Evolutionary conservation across 2,113 vertebrate species (phyloP).

Genomic region (Macroglossus sobrinus): DNA sequence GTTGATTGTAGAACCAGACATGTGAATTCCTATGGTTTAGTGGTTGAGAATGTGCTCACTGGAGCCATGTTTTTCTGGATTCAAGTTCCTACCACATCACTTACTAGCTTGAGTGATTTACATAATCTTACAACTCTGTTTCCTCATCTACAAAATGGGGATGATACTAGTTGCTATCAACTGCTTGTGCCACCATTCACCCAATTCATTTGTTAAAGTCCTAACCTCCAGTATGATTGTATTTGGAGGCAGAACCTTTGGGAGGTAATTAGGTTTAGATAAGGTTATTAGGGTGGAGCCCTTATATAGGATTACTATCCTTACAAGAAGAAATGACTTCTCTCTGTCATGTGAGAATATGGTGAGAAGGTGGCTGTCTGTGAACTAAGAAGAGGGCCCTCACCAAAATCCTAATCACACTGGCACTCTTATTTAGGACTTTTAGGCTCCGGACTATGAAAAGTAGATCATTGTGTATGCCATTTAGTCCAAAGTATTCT

Average conservation of each 20-base stretch:
- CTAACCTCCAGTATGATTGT: not conserved
- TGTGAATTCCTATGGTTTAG: not conserved
- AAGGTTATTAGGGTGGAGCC: not conserved
- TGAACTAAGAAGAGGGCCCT: not conserved
- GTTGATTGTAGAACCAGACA: not conserved
- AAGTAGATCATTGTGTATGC: not conserved
- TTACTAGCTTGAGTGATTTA: not conserved
- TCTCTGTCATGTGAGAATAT: not conserved
- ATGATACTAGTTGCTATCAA: not conserved
- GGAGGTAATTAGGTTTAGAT: not conserved
- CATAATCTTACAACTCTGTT: not conserved
- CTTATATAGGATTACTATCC: not conserved
- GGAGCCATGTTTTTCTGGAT: not conserved
- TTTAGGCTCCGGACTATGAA: not conserved
- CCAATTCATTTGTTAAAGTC: not conserved
- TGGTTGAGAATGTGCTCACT: not conserved
- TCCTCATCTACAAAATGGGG: not conserved
- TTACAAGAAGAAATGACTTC: not conserved
- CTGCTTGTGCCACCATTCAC: not conserved
- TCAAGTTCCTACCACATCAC: not conserved
- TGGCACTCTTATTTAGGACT: not conserved
- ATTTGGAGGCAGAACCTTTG: not conserved
- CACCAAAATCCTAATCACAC: not conserved
- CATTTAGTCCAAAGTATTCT: not conserved
- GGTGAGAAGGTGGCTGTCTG: not conserved